These are phyloP conservation scores for Mus spicilegus DNA, from an alignment of 2,113 vertebrate species.

Conservation along the genomic window DNA sequence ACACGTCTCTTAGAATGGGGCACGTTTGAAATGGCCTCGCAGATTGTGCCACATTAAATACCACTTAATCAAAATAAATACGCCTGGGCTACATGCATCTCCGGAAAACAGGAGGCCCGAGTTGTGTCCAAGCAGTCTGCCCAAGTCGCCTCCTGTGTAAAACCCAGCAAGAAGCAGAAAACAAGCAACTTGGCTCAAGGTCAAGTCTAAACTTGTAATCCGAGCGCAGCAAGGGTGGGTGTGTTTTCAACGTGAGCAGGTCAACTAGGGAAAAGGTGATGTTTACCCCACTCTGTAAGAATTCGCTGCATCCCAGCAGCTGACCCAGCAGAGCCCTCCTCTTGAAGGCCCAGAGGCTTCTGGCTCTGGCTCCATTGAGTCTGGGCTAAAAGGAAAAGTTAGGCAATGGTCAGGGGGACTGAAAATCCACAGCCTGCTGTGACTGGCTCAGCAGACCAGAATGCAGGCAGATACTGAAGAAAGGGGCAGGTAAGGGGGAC, in stretches of 20 bases:
- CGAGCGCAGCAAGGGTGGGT: constrained; percentile 65
- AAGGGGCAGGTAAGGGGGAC: neutral
- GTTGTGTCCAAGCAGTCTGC: accelerated
- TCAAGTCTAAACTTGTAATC: constrained; percentile 66
- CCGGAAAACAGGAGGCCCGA: neutral
- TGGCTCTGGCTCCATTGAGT: neutral
- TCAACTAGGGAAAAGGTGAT: constrained; percentile 75
- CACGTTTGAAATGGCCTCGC: neutral
- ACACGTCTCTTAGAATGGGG: neutral
- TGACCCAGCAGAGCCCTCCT: neutral
- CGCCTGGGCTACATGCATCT: neutral
- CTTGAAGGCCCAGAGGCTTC: neutral
- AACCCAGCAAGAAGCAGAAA: neutral
- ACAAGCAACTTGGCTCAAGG: neutral
- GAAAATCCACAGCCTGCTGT: neutral
- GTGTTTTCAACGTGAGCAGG: constrained; percentile 54
- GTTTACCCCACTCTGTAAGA: constrained; percentile 55
- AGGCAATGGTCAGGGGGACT: neutral
- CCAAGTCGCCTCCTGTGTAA: neutral
- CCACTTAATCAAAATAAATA: neutral
- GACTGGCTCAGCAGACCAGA: neutral
- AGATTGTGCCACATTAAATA: neutral
- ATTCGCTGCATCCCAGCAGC: neutral
- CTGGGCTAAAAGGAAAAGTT: constrained; percentile 50
- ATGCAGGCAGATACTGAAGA: neutral